These are phyloP conservation scores for Drosophila cracens DNA, from an alignment of 2,888 invertebrate genomes.

Conservation along the genomic window DNA sequence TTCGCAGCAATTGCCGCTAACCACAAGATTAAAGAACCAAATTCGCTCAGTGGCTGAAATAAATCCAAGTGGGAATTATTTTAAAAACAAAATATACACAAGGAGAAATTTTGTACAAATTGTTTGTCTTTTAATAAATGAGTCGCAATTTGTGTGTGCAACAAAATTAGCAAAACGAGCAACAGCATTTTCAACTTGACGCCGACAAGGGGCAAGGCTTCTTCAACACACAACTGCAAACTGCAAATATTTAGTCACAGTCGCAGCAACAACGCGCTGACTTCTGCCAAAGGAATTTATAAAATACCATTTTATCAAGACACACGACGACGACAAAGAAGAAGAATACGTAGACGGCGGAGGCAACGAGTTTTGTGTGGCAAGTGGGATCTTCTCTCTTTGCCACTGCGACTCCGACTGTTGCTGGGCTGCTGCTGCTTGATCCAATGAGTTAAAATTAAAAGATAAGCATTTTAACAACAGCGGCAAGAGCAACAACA, in stretches of 20 bases:
- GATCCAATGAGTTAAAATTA: conserved; percentile 83
- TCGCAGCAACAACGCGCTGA: conserved; percentile 53
- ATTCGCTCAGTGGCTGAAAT: conserved; percentile 16
- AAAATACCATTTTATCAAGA: conserved; percentile 82
- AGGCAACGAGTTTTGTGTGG: conserved; percentile 61
- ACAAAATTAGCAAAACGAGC: conserved; percentile 66
- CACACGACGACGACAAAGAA: conserved; percentile 67
- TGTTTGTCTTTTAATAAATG: conserved; percentile 49
- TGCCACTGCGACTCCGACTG: conserved; percentile 36
- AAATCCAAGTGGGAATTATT: conserved; percentile 1
- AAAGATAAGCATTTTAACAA: conserved; percentile 84
- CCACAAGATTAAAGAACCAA: conserved; percentile 37
- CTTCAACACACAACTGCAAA: conserved; percentile 12
- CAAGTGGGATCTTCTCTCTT: background rate
- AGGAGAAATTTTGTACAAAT: background rate
- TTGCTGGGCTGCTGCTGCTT: conserved; percentile 67
- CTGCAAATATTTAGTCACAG: conserved; percentile 56
- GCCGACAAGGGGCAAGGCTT: conserved; percentile 49
- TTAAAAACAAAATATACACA: background rate
- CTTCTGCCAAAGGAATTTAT: conserved; percentile 79
- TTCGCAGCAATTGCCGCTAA: conserved; percentile 47
- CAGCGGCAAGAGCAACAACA: conserved; percentile 63
- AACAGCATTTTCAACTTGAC: conserved; percentile 63
- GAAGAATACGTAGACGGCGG: conserved; percentile 30
- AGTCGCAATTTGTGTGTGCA: conserved; percentile 71